These are phyloP conservation scores for Parauchenoglanis punctatus DNA, from an alignment of 2,797 vertebrate genomes.

Conservation along the genomic window DNA sequence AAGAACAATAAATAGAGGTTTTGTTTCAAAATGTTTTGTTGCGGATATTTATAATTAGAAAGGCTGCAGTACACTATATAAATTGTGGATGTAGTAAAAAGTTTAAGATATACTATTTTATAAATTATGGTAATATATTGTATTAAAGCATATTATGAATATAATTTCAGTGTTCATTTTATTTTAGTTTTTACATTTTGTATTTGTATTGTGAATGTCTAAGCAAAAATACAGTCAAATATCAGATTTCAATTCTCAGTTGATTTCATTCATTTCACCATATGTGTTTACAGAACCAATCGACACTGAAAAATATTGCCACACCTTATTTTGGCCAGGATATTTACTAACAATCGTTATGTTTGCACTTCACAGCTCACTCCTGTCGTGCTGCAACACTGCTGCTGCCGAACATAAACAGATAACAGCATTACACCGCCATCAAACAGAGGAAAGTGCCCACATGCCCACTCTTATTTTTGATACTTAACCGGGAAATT, in stretches of 20 bases:
- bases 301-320: slow-evolving; percentile 36
- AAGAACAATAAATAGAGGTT: not conserved
- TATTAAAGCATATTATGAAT: too few species aligned
- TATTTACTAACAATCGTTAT: slow-evolving; percentile 52
- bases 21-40: too few species aligned
- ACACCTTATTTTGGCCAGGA: slow-evolving; percentile 34
- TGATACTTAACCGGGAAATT: slow-evolving; percentile 67
- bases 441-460: slow-evolving; percentile 47
- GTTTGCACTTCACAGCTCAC: slow-evolving; percentile 37
- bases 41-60: too few species aligned
- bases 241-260: not conserved
- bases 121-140: too few species aligned
- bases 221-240: not conserved
- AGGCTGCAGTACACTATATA: not conserved
- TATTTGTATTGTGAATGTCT: not conserved
- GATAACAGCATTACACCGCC: slow-evolving; percentile 45
- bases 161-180: not conserved
- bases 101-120: too few species aligned
- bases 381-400: slow-evolving; percentile 37
- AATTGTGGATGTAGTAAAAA: too few species aligned
- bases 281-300: slow-evolving; percentile 29
- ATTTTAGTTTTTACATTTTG: not conserved
- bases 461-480: slow-evolving; percentile 61
- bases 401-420: slow-evolving; percentile 49
- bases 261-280: slow-evolving; percentile 18